Percentiles rank a stretch among this genome's conserved stretches.
These are phyloP conservation scores for Apis laboriosa DNA, from an alignment of 1,140 invertebrate species.

Conservation along the genomic window DNA sequence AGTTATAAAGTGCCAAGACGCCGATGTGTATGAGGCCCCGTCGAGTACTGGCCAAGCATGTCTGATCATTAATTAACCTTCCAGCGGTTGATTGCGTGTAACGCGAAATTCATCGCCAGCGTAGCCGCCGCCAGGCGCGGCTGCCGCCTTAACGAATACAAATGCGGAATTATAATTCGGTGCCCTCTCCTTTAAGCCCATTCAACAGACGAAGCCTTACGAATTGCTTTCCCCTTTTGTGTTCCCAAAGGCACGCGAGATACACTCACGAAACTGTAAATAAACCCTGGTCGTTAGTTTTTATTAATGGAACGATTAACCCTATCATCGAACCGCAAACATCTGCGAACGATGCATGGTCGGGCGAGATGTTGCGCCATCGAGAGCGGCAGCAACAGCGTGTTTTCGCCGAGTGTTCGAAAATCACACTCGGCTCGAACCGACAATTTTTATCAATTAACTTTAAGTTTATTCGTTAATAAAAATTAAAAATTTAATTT, in stretches of 20 bases:
- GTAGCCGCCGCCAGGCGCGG: conserved; percentile 41
- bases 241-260: conserved; percentile 43
- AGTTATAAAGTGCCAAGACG: conserved; percentile 32
- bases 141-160: conserved; percentile 73
- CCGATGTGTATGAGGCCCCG: conserved; percentile 46
- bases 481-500: no score
- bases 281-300: conserved; percentile 59
- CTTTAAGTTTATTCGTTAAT: no score
- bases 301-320: conserved; percentile 71
- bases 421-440: no score
- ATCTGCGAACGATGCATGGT: conserved; percentile 49
- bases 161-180: conserved; percentile 76
- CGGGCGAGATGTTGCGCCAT: conserved; percentile 44
- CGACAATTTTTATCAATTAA: no score
- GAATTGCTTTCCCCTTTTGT: conserved; percentile 60
- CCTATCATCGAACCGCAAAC: conserved; percentile 66
- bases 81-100: conserved; percentile 66
- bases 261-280: conserved; percentile 51
- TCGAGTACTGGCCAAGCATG: conserved; percentile 41
- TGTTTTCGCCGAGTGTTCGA: neutral
- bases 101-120: conserved; percentile 66
- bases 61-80: conserved; percentile 67
- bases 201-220: conserved; percentile 59
- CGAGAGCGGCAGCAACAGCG: neutral
- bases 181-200: conserved; percentile 53